Conservation (phyloP, 1,140 invertebrate genomes). For the Aphis craccivora region DNA sequence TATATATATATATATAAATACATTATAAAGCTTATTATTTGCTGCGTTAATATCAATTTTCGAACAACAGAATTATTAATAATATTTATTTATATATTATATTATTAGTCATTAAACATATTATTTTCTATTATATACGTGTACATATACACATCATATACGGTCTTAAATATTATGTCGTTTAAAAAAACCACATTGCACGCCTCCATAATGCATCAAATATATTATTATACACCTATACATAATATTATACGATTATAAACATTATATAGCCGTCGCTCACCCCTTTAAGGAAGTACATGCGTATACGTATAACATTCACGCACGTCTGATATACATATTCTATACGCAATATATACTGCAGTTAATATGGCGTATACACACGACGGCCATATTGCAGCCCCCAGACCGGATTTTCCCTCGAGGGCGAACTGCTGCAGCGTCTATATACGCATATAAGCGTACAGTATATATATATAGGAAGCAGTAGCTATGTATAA, state of each 20-base stretch:
- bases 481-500: not conserved
- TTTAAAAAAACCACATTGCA: not conserved
- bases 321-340: not conserved
- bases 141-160: not conserved
- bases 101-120: conserved; percentile 14
- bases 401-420: not conserved
- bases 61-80: not conserved
- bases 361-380: conserved; percentile 34
- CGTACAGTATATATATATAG: not conserved
- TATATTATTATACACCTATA: not conserved
- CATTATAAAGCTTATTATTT: not conserved
- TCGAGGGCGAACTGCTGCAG: not conserved
- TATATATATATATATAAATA: not conserved
- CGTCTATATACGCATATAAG: not conserved
- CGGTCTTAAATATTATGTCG: not conserved
- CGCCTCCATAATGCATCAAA: not conserved
- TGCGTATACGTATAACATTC: not conserved
- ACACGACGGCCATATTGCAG: conserved; percentile 41
- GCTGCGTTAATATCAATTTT: not conserved
- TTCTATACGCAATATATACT: not conserved
- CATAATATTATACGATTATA: not conserved
- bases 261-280: not conserved
- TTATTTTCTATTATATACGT: not conserved
- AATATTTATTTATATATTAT: conserved; percentile 5
- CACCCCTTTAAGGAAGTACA: conserved; percentile 1